Evolutionary conservation across 1,140 invertebrate species (phyloP).

Genomic region (Mizuhopecten yessoensis): DNA sequence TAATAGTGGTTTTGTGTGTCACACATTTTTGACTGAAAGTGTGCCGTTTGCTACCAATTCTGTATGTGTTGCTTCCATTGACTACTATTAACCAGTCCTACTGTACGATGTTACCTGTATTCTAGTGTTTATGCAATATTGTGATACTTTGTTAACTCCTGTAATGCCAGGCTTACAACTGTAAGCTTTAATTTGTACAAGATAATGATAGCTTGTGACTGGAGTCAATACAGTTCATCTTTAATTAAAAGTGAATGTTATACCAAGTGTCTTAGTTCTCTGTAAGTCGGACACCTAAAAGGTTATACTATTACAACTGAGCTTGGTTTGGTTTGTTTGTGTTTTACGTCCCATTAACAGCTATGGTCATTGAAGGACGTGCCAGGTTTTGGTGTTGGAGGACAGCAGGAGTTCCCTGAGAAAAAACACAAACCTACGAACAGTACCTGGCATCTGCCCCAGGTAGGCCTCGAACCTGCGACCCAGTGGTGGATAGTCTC

Average conservation of each 20-base stretch:
- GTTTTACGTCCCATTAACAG: no score
- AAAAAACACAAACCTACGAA: no score
- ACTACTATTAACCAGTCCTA: background rate
- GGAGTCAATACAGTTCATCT: constrained; percentile 38
- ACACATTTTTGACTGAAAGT: background rate
- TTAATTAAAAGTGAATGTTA: constrained; percentile 36
- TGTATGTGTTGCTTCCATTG: constrained; percentile 18
- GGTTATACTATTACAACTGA: no score
- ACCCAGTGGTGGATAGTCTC: no score
- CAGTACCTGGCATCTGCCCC: no score
- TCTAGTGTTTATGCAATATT: constrained; percentile 39
- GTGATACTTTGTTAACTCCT: constrained; percentile 33
- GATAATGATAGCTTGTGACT: constrained; percentile 27
- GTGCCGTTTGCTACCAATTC: constrained; percentile 12
- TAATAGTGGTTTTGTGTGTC: background rate
- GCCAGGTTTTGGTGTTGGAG: no score
- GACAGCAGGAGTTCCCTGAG: no score
- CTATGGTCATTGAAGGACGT: no score
- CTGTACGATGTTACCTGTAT: background rate
- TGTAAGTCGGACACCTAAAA: no score
- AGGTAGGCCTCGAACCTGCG: no score
- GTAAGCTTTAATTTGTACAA: constrained; percentile 28
- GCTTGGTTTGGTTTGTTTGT: no score
- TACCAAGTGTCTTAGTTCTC: background rate
- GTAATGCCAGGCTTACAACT: background rate